phyloP scores from a whole-genome alignment of 2,113 vertebrate genomes.

The Aplodontia rufa region DNA sequence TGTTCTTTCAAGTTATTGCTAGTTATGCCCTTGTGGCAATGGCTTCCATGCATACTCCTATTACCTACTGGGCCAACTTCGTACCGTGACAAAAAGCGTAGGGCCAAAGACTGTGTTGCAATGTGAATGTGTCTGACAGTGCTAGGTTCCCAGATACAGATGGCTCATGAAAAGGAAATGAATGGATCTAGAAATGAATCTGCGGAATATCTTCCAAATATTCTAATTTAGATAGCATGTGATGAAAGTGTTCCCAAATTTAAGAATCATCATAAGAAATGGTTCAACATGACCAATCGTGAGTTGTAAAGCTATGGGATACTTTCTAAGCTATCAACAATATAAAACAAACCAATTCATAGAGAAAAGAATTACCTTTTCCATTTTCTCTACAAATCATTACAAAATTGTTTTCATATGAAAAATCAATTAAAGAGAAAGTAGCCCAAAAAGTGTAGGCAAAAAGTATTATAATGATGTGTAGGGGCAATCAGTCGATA shows the following conservation, averaged over 20 bases:
- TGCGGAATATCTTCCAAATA: neutral
- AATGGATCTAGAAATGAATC: neutral
- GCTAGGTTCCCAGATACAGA: neutral
- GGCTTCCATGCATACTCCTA: neutral
- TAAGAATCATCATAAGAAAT: neutral
- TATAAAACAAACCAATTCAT: neutral
- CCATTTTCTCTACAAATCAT: neutral
- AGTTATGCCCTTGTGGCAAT: neutral
- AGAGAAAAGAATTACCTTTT: neutral
- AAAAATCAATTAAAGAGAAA: conserved; percentile 5
- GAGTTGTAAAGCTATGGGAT: neutral
- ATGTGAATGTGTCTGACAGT: neutral
- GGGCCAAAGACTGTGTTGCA: neutral
- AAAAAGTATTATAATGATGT: neutral
- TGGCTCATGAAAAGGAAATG: neutral
- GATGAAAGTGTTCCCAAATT: neutral
- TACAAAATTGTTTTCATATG: neutral
- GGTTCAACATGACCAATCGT: too few relatives aligned
- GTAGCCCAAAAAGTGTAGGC: neutral
- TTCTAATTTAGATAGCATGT: neutral
- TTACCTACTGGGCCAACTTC: neutral
- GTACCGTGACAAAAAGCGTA: neutral
- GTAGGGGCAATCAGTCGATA: neutral
- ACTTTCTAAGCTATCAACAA: neutral
- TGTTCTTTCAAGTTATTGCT: neutral